Base-by-base conservation (phyloP, 2,888 invertebrate genomes). In the Limnephilus auricula region DNA sequence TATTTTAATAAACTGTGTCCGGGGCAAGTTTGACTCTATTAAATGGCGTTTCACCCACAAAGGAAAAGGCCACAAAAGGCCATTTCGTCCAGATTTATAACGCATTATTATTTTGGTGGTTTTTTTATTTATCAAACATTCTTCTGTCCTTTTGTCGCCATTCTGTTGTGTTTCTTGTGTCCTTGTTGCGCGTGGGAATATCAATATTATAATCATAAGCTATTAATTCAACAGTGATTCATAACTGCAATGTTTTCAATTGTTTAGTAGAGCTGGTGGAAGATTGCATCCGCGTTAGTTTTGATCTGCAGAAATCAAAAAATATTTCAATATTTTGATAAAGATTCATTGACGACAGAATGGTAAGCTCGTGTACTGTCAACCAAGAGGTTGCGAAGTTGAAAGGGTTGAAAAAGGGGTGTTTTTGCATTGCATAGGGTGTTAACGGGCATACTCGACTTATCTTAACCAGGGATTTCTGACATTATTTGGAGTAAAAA, bases 1-100 rank as follows among this genome's bases (percentile, higher is more conserved):
- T 91, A 92, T 91, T 90, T 92, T 92, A 92, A 92, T 92, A 91
- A 78, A 90, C 92, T 92, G 45, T 37, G 80, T 37, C 86, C 90
- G 34, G 37, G 87, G 90, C 90, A 89, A 88, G 84, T 45, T 91
- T 80, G 79, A 92, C 89, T 92, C 90, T 92, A 92, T 92, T 90
- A 92, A 92, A 92, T 88, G 92, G 89, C 92, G 87, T 90, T 92
- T 91, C 89, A 89, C 85, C 86, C 91, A 78, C 32, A 82, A 45
- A 82, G 31, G 79, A 90, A 34, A 91, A 91, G 40, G 90, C 79
- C 83, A 91, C 91, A 90, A 92, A 88, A 88, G 82, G 34, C 91
- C 78, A 90, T 90, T 84, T 89, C 32, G 45, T 45, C 31, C 89
- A 89, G 45, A 89, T 79, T 89, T 89, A 89, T 80, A 88, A 88